These are phyloP conservation scores for Ceriagrion tenellum DNA, from an alignment of 2,888 invertebrate species.

Conservation along the genomic window DNA sequence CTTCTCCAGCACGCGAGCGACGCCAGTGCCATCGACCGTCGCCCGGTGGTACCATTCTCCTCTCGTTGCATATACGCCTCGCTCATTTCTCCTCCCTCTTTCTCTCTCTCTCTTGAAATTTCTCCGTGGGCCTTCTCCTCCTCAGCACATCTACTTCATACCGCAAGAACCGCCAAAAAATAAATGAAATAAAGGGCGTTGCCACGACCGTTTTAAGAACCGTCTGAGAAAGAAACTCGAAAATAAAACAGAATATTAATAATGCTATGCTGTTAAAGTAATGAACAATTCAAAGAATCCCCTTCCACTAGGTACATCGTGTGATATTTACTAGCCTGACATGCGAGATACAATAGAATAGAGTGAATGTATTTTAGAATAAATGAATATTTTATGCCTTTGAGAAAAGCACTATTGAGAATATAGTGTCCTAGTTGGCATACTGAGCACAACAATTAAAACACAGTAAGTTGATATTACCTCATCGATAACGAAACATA, in stretches of 20 bases:
- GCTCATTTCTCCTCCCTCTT: background rate
- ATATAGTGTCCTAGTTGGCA: no score
- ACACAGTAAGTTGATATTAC: no score
- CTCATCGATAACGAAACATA: no score
- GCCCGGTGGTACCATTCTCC: constrained; percentile 38
- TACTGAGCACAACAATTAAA: no score
- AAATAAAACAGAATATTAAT: no score
- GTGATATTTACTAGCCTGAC: no score
- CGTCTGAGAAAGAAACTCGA: background rate
- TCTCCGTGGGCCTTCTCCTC: background rate
- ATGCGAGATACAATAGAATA: no score
- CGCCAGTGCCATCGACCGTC: constrained; percentile 31
- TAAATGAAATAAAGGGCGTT: background rate
- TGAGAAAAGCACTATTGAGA: no score
- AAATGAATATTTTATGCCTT: no score
- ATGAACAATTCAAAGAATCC: background rate
- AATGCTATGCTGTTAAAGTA: no score
- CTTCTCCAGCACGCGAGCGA: constrained; percentile 28
- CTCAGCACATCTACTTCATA: background rate
- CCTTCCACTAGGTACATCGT: no score
- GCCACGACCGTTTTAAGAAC: background rate
- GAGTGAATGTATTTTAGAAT: no score
- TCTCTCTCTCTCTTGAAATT: background rate
- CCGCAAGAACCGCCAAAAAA: background rate
- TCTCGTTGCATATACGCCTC: background rate